Conservation (phyloP, 2,797 vertebrate genomes). For the Ammospiza maritima region DNA sequence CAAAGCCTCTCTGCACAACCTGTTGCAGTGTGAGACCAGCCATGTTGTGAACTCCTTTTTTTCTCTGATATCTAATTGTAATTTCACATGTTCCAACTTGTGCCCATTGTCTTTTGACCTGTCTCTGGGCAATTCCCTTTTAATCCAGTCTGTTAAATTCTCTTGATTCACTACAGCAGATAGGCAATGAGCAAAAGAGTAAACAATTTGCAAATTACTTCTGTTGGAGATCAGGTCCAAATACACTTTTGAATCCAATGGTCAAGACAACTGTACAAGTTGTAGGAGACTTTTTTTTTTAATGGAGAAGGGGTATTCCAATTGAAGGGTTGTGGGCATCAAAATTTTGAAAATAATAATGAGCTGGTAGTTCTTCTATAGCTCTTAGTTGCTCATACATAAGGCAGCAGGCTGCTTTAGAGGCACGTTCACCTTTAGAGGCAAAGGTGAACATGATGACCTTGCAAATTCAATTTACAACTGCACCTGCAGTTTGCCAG, state of each 20-base stretch:
- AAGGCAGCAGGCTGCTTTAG: background rate
- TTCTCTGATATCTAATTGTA: background rate
- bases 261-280: background rate
- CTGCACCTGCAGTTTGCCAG: background rate
- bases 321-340: background rate
- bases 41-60: background rate
- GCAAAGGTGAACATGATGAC: background rate
- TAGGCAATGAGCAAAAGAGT: background rate
- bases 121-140: background rate
- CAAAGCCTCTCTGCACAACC: background rate
- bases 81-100: background rate
- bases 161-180: background rate
- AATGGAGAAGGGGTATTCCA: background rate
- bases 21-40: background rate
- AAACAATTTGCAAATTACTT: background rate
- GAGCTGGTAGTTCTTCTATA: background rate
- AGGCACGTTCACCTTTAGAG: background rate
- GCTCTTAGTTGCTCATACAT: background rate
- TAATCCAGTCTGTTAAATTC: background rate
- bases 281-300: background rate
- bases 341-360: background rate
- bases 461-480: background rate
- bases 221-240: background rate
- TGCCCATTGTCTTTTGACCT: background rate
- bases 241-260: background rate